Evolutionary conservation across 2,888 invertebrate species (phyloP).

Genomic region (Terebella lapidaria): DNA sequence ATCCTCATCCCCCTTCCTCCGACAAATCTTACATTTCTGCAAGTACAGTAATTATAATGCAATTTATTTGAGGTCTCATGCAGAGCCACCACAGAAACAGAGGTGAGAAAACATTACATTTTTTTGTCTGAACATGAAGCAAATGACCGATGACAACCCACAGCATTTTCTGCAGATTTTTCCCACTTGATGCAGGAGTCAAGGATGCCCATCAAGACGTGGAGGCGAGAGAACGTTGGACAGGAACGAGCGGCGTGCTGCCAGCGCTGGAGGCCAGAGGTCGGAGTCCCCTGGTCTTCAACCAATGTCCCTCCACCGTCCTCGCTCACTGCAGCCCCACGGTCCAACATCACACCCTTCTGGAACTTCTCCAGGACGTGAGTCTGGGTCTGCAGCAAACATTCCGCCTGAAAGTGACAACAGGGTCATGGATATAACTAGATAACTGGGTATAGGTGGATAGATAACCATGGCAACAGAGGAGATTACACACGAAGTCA

Average conservation of each 20-base stretch:
- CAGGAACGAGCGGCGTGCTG: conserved; percentile 42
- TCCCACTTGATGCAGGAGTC: conserved; percentile 54
- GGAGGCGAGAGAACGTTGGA: conserved; percentile 47
- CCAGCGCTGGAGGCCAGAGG: conserved; percentile 31
- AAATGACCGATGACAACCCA: too few relatives aligned
- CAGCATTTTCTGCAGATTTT: conserved; percentile 53
- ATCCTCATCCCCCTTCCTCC: conserved; percentile 43
- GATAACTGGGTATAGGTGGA: too few relatives aligned
- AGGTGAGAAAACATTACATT: too few relatives aligned
- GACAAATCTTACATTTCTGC: conserved; percentile 55
- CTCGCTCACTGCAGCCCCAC: background rate
- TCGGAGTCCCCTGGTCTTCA: background rate
- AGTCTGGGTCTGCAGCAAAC: conserved; percentile 37
- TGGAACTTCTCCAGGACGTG: conserved; percentile 41
- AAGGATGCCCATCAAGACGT: conserved; percentile 50
- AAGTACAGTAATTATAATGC: conserved; percentile 18
- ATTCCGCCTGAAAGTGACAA: conserved; percentile 30
- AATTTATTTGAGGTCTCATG: too few relatives aligned
- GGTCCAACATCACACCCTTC: conserved; percentile 37
- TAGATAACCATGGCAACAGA: background rate
- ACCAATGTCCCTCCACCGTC: background rate
- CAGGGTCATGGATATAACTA: background rate
- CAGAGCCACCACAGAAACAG: too few relatives aligned
- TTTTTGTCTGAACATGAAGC: too few relatives aligned
- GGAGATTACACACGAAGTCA: background rate